Evolutionary conservation across 2,888 invertebrate genomes (phyloP).

Genomic region (Hypercompe scribonia): DNA sequence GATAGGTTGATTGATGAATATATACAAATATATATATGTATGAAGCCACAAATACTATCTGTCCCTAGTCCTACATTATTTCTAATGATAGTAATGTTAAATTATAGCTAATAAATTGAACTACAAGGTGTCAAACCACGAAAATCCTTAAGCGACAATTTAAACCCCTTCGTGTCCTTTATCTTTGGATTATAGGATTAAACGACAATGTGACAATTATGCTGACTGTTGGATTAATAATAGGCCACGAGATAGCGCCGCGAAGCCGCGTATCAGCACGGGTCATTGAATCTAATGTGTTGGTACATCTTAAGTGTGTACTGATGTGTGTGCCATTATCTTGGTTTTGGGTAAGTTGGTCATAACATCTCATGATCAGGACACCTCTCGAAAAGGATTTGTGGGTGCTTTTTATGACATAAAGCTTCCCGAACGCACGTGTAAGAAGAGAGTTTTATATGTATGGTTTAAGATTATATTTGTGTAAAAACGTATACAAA

Average conservation of each 20-base stretch:
- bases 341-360: slow-evolving; percentile 1
- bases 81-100: not conserved
- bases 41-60: not conserved
- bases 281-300: slow-evolving; percentile 13
- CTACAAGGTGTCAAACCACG: not conserved
- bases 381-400: not conserved
- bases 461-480: too few species aligned
- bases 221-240: slow-evolving; percentile 50
- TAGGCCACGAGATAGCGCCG: slow-evolving; percentile 27
- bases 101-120: not conserved
- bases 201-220: slow-evolving; percentile 38
- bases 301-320: not conserved
- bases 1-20: too few species aligned
- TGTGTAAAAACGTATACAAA: not conserved
- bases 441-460: too few species aligned
- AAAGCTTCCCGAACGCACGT: not conserved
- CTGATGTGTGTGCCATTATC: slow-evolving; percentile 7
- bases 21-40: too few species aligned
- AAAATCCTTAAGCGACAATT: slow-evolving; percentile 17
- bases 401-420: not conserved
- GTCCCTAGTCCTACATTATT: not conserved
- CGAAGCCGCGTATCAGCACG: slow-evolving; percentile 20
- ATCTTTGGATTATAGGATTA: slow-evolving; percentile 37
- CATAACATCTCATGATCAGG: not conserved
- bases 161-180: slow-evolving; percentile 7